These are phyloP conservation scores for Neosilurus mollespiculum DNA, from an alignment of 2,797 vertebrate species.

Conservation along the genomic window DNA sequence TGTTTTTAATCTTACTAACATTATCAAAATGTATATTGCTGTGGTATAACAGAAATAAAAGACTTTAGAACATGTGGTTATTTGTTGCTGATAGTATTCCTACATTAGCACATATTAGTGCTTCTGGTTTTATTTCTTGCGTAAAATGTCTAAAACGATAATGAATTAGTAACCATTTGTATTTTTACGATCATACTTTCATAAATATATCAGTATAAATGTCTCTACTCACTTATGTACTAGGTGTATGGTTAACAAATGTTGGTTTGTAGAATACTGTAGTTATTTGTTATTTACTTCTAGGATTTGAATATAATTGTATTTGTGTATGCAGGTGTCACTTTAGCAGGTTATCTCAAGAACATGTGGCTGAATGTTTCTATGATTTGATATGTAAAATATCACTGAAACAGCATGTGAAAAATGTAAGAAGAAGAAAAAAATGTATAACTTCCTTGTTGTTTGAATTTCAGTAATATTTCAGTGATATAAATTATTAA, in stretches of 20 bases:
- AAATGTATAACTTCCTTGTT: not conserved
- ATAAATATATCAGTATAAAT: not conserved
- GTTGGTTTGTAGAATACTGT: not conserved
- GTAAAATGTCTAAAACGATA: not conserved
- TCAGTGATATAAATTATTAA: not conserved
- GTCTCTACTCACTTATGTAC: not conserved
- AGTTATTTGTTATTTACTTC: not conserved
- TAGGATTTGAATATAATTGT: not conserved
- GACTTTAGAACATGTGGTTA: not conserved
- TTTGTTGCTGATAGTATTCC: not conserved
- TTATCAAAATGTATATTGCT: not conserved
- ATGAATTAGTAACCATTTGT: too few species aligned
- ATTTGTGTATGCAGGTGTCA: not conserved
- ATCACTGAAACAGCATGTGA: not conserved
- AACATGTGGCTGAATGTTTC: not conserved
- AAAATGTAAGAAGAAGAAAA: not conserved
- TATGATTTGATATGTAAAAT: not conserved
- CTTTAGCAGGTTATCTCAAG: not conserved
- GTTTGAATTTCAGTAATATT: not conserved
- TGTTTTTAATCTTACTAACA: not conserved
- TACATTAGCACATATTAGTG: too few species aligned
- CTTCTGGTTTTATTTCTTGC: too few species aligned
- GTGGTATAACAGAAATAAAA: not conserved
- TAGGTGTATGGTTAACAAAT: not conserved
- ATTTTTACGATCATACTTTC: not conserved